phyloP scores from a whole-genome alignment of 2,797 vertebrate genomes.

The Artibeus lituratus region DNA sequence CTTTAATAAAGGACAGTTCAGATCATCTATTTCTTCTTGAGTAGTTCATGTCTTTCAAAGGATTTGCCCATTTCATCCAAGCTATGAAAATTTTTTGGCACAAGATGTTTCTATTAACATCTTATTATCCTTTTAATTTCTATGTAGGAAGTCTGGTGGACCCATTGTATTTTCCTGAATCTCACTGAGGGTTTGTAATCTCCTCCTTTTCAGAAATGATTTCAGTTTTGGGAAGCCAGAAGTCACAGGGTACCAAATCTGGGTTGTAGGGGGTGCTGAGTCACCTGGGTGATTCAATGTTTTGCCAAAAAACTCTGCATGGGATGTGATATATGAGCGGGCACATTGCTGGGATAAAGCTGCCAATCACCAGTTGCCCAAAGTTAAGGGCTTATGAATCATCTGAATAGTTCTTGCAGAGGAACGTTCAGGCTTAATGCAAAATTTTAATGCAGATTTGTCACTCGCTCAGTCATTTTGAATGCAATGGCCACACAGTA shows the following conservation, averaged over 20 bases:
- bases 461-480: background rate
- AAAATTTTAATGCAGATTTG: background rate
- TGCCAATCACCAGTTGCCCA: too few relatives aligned
- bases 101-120: background rate
- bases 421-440: background rate
- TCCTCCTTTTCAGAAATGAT: too few relatives aligned
- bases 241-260: too few relatives aligned
- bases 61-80: background rate
- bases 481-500: background rate
- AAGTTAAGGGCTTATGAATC: background rate
- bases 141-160: background rate
- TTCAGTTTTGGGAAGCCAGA: too few relatives aligned
- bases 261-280: too few relatives aligned
- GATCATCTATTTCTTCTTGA: constrained; percentile 3
- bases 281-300: too few relatives aligned
- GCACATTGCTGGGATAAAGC: too few relatives aligned
- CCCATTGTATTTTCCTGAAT: background rate
- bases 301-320: too few relatives aligned
- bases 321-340: too few relatives aligned
- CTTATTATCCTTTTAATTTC: background rate
- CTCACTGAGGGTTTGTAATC: too few relatives aligned
- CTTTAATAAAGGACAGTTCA: background rate
- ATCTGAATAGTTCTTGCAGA: background rate
- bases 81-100: background rate
- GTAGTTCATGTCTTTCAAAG: background rate